Percentiles rank a stretch among this genome's conserved stretches.
Conservation (phyloP, 2,888 invertebrate species). For the Disparrhopalites patrizii region DNA sequence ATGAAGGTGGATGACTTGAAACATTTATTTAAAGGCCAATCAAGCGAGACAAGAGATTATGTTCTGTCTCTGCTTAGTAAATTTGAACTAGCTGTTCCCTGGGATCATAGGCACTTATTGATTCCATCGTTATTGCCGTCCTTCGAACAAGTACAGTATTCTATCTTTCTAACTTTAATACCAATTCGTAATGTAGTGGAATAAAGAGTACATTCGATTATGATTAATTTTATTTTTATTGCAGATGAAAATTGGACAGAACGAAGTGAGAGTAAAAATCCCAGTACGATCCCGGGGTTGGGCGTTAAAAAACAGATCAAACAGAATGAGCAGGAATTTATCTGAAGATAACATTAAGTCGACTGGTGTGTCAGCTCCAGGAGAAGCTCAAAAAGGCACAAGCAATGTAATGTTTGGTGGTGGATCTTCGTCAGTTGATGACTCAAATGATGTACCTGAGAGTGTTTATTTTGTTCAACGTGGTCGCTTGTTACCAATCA, state of each 20-base stretch:
- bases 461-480: slow-evolving; percentile 19
- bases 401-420: neutral
- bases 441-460: neutral
- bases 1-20: slow-evolving; percentile 92
- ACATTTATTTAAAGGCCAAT: slow-evolving; percentile 79
- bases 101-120: slow-evolving; percentile 84
- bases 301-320: slow-evolving; percentile 54
- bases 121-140: slow-evolving; percentile 86
- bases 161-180: slow-evolving; percentile 20
- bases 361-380: neutral
- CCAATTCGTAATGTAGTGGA: neutral
- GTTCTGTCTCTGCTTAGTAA: slow-evolving; percentile 89
- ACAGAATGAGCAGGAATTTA: slow-evolving; percentile 42
- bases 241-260: slow-evolving; percentile 47
- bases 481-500: slow-evolving; percentile 38
- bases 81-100: slow-evolving; percentile 94
- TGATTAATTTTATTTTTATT: neutral
- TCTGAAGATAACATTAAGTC: slow-evolving; percentile 43
- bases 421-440: neutral
- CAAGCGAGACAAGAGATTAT: slow-evolving; percentile 65
- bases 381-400: neutral
- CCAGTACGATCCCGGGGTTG: slow-evolving; percentile 66
- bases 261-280: slow-evolving; percentile 52
- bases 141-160: slow-evolving; percentile 61
- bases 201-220: neutral